phyloP scores from a whole-genome alignment of 2,888 invertebrate species.

The Drosophila ustulata region DNA sequence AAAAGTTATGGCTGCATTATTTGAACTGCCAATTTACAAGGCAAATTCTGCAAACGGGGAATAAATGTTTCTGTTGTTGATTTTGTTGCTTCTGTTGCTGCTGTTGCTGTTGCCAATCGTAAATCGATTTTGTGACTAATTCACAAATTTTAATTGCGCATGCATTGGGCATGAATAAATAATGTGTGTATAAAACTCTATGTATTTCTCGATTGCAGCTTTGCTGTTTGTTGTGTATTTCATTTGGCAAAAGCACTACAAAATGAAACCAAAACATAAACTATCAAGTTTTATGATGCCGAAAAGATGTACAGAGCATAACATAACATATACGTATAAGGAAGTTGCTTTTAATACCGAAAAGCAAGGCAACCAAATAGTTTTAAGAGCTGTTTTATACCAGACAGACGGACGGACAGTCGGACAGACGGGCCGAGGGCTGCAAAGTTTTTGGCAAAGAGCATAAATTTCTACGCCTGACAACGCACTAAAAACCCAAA shows the following conservation, averaged over 20 bases:
- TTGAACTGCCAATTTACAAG: slow-evolving; percentile 47
- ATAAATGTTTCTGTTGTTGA: slow-evolving; percentile 16
- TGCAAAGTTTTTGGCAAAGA: slow-evolving; percentile 75
- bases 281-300: slow-evolving; percentile 71
- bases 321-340: slow-evolving; percentile 50
- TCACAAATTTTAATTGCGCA: slow-evolving; percentile 73
- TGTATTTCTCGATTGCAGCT: slow-evolving; percentile 34
- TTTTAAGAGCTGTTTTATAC: slow-evolving; percentile 52
- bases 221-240: slow-evolving; percentile 41
- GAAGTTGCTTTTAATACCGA: slow-evolving; percentile 63
- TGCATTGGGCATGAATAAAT: slow-evolving; percentile 75
- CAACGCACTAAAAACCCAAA: slow-evolving; percentile 35
- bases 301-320: slow-evolving; percentile 61
- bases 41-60: neutral
- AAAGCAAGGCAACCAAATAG: slow-evolving; percentile 59
- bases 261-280: slow-evolving; percentile 64
- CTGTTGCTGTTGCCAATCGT: slow-evolving; percentile 45
- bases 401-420: slow-evolving; percentile 29
- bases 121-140: slow-evolving; percentile 78
- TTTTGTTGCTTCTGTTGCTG: slow-evolving; percentile 11
- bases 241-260: slow-evolving; percentile 49
- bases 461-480: slow-evolving; percentile 73
- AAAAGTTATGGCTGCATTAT: slow-evolving; percentile 54
- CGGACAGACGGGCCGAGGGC: slow-evolving; percentile 29
- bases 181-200: slow-evolving; percentile 56